phyloP scores from a whole-genome alignment of 2,888 invertebrate species.

The Netelia virgata region DNA sequence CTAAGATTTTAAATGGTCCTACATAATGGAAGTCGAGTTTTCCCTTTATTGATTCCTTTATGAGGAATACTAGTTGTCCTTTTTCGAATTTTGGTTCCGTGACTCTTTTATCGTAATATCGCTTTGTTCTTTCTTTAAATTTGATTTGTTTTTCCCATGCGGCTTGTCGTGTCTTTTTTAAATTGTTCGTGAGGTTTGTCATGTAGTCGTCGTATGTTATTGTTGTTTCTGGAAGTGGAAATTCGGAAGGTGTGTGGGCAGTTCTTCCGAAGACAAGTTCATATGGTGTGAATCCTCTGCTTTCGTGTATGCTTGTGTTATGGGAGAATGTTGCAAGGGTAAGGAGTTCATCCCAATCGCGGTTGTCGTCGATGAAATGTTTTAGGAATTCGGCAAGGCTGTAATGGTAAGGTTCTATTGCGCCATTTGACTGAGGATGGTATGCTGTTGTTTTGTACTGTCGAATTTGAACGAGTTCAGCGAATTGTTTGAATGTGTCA shows the following conservation, averaged over 20 bases:
- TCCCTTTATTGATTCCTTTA: not conserved
- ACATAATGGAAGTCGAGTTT: not conserved
- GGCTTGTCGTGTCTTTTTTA: slow-evolving; percentile 1
- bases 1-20: not conserved
- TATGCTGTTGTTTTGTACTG: slow-evolving; percentile 51
- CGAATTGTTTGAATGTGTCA: slow-evolving; percentile 13
- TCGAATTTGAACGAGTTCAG: slow-evolving; percentile 53
- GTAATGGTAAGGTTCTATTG: slow-evolving; percentile 49
- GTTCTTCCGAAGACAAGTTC: slow-evolving; percentile 38
- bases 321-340: slow-evolving; percentile 33
- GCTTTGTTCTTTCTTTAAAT: slow-evolving; percentile 42
- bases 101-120: slow-evolving; percentile 39
- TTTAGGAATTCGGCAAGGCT: slow-evolving; percentile 40
- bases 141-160: slow-evolving; percentile 20
- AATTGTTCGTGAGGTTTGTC: not conserved
- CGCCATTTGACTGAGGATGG: slow-evolving; percentile 57
- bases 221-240: not conserved
- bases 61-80: not conserved
- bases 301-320: slow-evolving; percentile 42
- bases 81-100: slow-evolving; percentile 36
- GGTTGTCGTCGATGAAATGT: slow-evolving; percentile 22
- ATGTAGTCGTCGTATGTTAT: slow-evolving; percentile 35
- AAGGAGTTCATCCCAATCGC: slow-evolving; percentile 36
- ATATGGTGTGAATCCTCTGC: slow-evolving; percentile 36
- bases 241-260: slow-evolving; percentile 27